These are phyloP conservation scores for Phrixothrix hirtus DNA, from an alignment of 2,888 invertebrate genomes.

Conservation along the genomic window DNA sequence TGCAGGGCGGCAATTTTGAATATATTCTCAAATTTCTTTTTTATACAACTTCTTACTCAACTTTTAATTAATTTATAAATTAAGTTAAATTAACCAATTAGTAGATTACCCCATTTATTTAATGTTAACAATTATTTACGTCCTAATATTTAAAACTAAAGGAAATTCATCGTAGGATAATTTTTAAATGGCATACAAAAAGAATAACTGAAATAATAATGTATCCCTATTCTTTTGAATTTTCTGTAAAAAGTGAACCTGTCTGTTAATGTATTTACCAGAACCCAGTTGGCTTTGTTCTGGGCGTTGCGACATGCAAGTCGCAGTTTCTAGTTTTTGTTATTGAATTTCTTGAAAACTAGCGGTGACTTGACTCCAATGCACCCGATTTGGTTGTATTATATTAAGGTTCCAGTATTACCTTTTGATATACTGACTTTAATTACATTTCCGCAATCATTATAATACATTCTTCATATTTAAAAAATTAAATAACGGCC, in stretches of 20 bases:
- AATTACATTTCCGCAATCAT: conserved; percentile 20
- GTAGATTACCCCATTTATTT: background rate
- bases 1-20: background rate
- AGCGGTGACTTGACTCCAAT: conserved; percentile 29
- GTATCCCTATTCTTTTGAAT: conserved; percentile 18
- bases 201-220: conserved; percentile 17
- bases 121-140: too few species aligned
- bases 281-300: conserved; percentile 45
- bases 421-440: conserved; percentile 24
- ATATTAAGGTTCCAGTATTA: conserved; percentile 17
- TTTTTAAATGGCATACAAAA: too few species aligned
- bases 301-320: conserved; percentile 35
- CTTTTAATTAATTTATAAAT: background rate
- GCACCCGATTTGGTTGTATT: conserved; percentile 27
- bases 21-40: background rate
- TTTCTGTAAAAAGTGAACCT: conserved; percentile 45
- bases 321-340: conserved; percentile 48
- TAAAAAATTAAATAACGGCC: too few species aligned
- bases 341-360: conserved; percentile 36
- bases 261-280: conserved; percentile 47
- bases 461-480: background rate
- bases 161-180: too few species aligned
- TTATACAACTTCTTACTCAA: too few species aligned
- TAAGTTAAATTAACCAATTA: background rate
- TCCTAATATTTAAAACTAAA: too few species aligned